A percentile compares a stretch with the other conserved stretches of the same genome.
These are phyloP conservation scores for Pipistrellus kuhlii DNA, from an alignment of 2,797 vertebrate genomes.

Conservation along the genomic window DNA sequence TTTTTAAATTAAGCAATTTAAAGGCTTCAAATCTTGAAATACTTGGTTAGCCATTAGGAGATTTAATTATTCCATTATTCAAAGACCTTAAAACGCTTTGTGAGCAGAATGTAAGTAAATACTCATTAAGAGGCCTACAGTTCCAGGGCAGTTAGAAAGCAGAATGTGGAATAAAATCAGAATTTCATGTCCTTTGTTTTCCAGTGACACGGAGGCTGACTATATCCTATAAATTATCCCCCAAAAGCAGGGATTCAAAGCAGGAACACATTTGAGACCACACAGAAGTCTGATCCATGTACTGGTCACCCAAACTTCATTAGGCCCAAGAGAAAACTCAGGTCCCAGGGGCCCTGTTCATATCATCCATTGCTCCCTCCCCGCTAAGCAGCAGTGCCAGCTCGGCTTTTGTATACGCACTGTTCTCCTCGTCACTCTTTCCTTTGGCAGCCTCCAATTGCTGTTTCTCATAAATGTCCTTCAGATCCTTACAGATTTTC, in stretches of 20 bases:
- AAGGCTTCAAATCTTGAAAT: conserved; percentile 24
- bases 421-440: conserved; percentile 86
- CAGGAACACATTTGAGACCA: not conserved
- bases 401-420: conserved; percentile 77
- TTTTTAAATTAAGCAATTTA: conserved; percentile 9
- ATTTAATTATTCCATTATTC: conserved; percentile 41
- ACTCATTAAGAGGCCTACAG: not conserved
- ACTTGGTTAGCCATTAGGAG: not conserved
- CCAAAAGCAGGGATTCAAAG: not conserved
- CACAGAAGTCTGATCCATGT: not conserved
- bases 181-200: not conserved
- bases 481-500: conserved; percentile 94
- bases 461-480: conserved; percentile 93
- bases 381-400: no score
- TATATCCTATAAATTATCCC: not conserved
- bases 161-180: not conserved
- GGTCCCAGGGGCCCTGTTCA: not conserved
- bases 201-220: not conserved
- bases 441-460: conserved; percentile 91
- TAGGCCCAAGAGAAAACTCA: not conserved
- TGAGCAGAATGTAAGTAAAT: not conserved
- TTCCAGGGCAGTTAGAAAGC: not conserved
- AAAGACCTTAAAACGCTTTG: conserved; percentile 2
- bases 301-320: not conserved
- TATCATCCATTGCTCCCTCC: not conserved